Conservation (phyloP, 2,113 vertebrate species). For the Sciurus niger region DNA sequence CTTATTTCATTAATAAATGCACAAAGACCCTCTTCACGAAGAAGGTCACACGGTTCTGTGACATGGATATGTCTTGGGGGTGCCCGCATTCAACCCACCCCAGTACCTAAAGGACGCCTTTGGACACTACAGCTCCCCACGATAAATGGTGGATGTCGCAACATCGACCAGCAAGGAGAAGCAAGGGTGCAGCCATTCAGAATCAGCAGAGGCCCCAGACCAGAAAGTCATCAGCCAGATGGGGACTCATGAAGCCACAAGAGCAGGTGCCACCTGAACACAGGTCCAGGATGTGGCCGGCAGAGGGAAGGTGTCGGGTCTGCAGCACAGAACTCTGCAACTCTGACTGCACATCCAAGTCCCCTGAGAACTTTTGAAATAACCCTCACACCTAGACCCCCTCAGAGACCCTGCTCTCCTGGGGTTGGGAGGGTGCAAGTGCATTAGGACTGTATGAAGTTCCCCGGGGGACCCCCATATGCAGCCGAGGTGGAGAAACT, state of each 20-base stretch:
- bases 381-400: not conserved
- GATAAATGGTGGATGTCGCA: rapidly evolving
- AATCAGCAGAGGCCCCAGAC: not conserved
- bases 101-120: not conserved
- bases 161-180: not conserved
- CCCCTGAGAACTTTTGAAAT: not conserved
- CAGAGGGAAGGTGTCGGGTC: rapidly evolving
- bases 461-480: not conserved
- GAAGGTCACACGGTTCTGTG: not conserved
- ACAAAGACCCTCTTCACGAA: too few relatives aligned
- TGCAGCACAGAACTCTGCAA: not conserved
- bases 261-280: not conserved
- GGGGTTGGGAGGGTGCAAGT: not conserved
- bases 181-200: not conserved
- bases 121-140: not conserved
- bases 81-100: not conserved
- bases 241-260: not conserved
- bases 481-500: not conserved
- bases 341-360: not conserved
- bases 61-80: not conserved
- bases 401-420: not conserved
- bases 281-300: not conserved
- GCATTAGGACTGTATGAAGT: not conserved
- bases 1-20: too few relatives aligned
- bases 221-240: not conserved